Percentiles rank a stretch among this genome's conserved stretches.
Conservation (phyloP, 2,888 invertebrate species). For the Petrolisthes cinctipes region DNA sequence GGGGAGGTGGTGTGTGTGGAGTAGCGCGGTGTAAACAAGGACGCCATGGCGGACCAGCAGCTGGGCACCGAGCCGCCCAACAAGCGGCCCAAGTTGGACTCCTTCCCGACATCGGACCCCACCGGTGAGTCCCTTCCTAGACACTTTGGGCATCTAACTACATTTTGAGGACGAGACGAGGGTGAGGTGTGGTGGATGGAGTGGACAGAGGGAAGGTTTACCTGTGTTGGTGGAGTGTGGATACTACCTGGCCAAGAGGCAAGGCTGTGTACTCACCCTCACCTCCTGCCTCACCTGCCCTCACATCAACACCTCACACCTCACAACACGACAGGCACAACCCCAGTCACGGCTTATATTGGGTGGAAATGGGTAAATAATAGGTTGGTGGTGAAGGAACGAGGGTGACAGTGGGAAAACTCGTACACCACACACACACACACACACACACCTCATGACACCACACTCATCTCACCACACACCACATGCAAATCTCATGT, state of each 20-base stretch:
- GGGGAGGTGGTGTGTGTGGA: conserved; percentile 34
- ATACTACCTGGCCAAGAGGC: conserved; percentile 33
- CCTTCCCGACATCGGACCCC: conserved; percentile 84
- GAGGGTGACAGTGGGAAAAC: not conserved
- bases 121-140: conserved; percentile 77
- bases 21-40: conserved; percentile 64
- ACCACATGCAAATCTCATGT: too few relatives aligned
- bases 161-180: not conserved
- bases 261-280: conserved; percentile 1
- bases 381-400: too few relatives aligned
- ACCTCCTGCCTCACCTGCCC: too few relatives aligned
- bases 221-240: conserved; percentile 16
- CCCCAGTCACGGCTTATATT: too few relatives aligned
- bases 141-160: not conserved
- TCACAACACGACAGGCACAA: too few relatives aligned
- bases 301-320: too few relatives aligned
- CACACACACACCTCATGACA: too few relatives aligned
- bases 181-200: too few relatives aligned
- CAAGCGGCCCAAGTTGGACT: conserved; percentile 93
- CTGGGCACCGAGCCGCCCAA: conserved; percentile 91
- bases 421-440: not conserved
- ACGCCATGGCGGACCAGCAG: conserved; percentile 66
- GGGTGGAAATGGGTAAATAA: too few relatives aligned
- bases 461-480: too few relatives aligned
- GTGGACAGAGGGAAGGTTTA: conserved; percentile 16